Conservation (phyloP, 2,113 vertebrate species). For the Pelusios castaneus region DNA sequence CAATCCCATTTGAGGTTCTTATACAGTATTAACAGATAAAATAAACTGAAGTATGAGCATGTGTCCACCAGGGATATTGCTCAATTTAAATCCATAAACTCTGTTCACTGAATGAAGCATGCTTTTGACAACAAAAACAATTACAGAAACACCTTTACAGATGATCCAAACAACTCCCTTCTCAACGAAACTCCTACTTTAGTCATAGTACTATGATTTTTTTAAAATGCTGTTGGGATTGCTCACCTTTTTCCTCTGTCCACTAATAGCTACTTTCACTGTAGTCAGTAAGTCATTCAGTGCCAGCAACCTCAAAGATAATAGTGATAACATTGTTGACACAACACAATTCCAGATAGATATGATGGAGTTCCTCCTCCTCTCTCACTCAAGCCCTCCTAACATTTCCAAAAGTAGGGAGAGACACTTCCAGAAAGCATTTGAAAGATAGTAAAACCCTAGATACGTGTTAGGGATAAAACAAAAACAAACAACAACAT, state of each 20-base stretch:
- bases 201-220: slow-evolving; percentile 12
- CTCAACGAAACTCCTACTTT: slow-evolving; percentile 38
- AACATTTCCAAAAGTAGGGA: slow-evolving; percentile 60
- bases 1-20: too few relatives aligned
- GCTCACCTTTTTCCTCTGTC: slow-evolving; percentile 28
- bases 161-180: not conserved
- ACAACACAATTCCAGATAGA: slow-evolving; percentile 67
- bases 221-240: not conserved
- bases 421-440: slow-evolving; percentile 66
- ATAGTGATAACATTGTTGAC: slow-evolving; percentile 50
- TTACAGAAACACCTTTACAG: not conserved
- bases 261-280: slow-evolving; percentile 7
- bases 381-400: slow-evolving; percentile 40
- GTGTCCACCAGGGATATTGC: not conserved
- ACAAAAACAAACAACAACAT: too few relatives aligned
- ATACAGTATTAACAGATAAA: too few relatives aligned
- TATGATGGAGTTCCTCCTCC: slow-evolving; percentile 62
- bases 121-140: not conserved
- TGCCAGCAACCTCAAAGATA: slow-evolving; percentile 17
- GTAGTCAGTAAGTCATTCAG: slow-evolving; percentile 15
- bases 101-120: not conserved
- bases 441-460: slow-evolving; percentile 50
- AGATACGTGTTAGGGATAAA: slow-evolving; percentile 12
- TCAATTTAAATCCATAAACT: not conserved
- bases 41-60: too few relatives aligned